These are phyloP conservation scores for Micromussa lordhowensis DNA, from an alignment of 92 coral and sea anemone genomes.

Conservation along the genomic window DNA sequence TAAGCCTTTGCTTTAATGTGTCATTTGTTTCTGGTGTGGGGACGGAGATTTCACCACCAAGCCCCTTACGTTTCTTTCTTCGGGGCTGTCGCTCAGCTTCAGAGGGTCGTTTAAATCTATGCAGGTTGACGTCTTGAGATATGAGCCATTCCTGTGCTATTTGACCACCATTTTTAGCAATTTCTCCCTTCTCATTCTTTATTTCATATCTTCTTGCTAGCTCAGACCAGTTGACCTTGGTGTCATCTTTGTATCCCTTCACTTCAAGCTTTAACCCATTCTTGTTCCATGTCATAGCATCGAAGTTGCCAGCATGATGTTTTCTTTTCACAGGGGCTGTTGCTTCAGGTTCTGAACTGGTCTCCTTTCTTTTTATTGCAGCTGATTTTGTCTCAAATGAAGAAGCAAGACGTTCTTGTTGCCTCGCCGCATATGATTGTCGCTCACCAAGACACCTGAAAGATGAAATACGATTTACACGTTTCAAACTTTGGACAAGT, in stretches of 20 bases:
- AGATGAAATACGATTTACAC: neutral
- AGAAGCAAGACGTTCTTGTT: slow-evolving; percentile 24
- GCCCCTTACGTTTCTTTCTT: too few relatives aligned
- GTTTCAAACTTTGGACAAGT: too few relatives aligned
- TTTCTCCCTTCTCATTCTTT: too few relatives aligned
- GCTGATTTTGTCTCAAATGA: slow-evolving; percentile 24
- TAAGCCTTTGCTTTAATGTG: too few relatives aligned
- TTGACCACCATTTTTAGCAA: too few relatives aligned
- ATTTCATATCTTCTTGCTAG: too few relatives aligned
- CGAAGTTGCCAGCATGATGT: too few relatives aligned
- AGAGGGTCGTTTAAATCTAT: slow-evolving; percentile 42
- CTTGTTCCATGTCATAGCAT: slow-evolving; percentile 68
- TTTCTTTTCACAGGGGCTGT: neutral
- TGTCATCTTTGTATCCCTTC: slow-evolving; percentile 62
- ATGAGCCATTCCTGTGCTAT: slow-evolving; percentile 64
- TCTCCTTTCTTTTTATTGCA: slow-evolving; percentile 28
- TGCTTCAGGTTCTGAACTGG: slow-evolving; percentile 1
- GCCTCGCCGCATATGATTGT: too few relatives aligned
- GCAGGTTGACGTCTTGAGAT: slow-evolving; percentile 50
- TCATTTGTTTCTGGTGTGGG: too few relatives aligned
- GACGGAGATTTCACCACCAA: too few relatives aligned
- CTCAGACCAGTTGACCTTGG: slow-evolving; percentile 75
- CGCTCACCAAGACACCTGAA: slow-evolving; percentile 44
- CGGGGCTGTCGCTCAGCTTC: too few relatives aligned
- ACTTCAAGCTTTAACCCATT: slow-evolving; percentile 56